Evolutionary conservation across 2,888 invertebrate species (phyloP), one percentile per base, ranked within the genome.

Genomic region (Agrilus cyanescens): DNA sequence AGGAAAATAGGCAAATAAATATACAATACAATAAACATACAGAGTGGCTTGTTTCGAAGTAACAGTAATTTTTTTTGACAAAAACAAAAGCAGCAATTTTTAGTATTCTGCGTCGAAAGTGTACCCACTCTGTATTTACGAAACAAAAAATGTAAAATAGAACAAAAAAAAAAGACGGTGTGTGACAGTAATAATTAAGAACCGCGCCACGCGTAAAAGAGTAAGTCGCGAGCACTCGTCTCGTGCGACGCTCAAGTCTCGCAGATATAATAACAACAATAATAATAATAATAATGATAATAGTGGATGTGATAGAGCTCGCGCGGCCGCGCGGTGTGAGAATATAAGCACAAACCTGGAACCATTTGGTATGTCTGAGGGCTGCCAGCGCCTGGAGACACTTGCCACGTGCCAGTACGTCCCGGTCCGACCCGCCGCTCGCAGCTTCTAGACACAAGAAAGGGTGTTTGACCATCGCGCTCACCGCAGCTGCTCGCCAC

Each of bases 361-460:
- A 98, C 96, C 97, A 98, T 82, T 98, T 98, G 79, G 96, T 93
- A 84, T 95, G 96, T 78, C 98, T 90, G 75, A 98, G 86, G 75
- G 93, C 91, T 77, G 97, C 96, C 78, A 98, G 86, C 78, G 97
- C 96, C 82, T 94, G 87, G 79, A 98, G 87, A 84, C 97, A 97
- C 79, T 94, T 94, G 79, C 91, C 89, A 79, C 91, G 90, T 82
- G 94, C 90, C 76, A 97, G 86, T 72, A 91, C 85, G 77, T 95
- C 95, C 75, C 81, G 78, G 72, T 82, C 76, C 67, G 72, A 71
- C 70, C 73, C 82, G 78, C 80, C 80, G 76, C 80, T 80, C 74
- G 80, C 78, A 66, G 67, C 66, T 65, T 67, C 68, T 67, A 67
- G 63, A 60, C 60, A 66, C 64, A 63, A 61, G 61, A 54, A 62